Evolutionary conservation across 2,113 vertebrate genomes (phyloP).

Genomic region (Elachura formosa): DNA sequence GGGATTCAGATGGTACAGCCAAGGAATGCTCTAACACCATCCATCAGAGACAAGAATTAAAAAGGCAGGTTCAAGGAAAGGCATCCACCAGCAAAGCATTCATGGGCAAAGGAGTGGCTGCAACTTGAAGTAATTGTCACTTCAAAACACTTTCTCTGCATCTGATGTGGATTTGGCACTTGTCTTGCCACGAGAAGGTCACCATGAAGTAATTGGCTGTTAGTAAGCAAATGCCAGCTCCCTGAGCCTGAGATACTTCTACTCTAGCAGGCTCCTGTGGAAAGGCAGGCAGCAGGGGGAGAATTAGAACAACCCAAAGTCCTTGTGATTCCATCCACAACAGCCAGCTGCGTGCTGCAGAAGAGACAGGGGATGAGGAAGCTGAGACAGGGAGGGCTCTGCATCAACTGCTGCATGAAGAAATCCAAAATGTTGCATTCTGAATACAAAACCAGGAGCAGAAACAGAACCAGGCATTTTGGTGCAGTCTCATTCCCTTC

Average conservation of each 20-base stretch:
- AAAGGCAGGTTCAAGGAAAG: background rate
- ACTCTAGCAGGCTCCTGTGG: background rate
- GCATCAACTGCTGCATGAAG: accelerated
- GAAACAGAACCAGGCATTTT: background rate
- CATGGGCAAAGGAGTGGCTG: background rate
- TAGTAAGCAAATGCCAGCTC: background rate
- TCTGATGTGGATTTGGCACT: background rate
- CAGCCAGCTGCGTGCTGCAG: background rate
- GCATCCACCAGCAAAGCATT: background rate
- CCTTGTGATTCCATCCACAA: accelerated
- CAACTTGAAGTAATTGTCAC: background rate
- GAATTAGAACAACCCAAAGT: background rate
- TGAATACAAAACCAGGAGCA: background rate
- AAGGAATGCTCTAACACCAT: slow-evolving; percentile 17
- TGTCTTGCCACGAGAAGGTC: background rate
- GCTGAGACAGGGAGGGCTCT: background rate
- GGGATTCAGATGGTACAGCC: background rate
- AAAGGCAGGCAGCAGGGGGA: background rate
- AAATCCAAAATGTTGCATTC: background rate
- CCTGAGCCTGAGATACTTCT: background rate
- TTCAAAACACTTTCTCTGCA: background rate
- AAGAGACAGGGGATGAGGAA: background rate
- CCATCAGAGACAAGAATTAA: background rate
- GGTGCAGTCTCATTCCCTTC: background rate
- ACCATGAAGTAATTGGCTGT: background rate